Conservation (phyloP, 2,888 invertebrate species). For the Thumatha senex region DNA sequence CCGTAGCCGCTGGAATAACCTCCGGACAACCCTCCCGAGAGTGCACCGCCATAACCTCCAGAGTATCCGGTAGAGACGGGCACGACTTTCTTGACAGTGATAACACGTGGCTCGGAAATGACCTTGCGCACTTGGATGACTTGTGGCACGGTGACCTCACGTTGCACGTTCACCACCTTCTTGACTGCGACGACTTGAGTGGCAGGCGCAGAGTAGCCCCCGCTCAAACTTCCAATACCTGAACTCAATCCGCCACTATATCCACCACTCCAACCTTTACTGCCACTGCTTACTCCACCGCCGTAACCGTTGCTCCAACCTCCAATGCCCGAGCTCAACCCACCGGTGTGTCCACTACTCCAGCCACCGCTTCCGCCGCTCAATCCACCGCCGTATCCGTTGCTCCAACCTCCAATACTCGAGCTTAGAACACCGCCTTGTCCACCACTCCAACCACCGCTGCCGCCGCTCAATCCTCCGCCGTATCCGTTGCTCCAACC, state of each 20-base stretch:
- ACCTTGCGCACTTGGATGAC: conserved; percentile 44
- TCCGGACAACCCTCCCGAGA: not conserved
- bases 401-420: conserved; percentile 9
- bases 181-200: conserved; percentile 16
- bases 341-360: conserved; percentile 5
- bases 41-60: not conserved
- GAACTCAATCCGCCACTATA: conserved; percentile 5
- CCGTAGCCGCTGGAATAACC: not conserved
- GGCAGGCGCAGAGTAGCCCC: conserved; percentile 23
- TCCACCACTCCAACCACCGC: conserved; percentile 7
- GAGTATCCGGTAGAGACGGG: not conserved
- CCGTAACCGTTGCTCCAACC: conserved; percentile 30
- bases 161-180: conserved; percentile 39
- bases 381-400: conserved; percentile 21
- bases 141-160: conserved; percentile 37
- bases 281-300: conserved; percentile 10
- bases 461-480: conserved; percentile 1
- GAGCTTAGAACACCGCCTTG: conserved; percentile 4
- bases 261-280: not conserved
- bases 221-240: conserved; percentile 7
- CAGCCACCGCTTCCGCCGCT: conserved; percentile 9
- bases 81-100: conserved; percentile 42
- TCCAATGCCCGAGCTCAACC: conserved; percentile 37
- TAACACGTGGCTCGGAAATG: conserved; percentile 55
- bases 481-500: conserved; percentile 14